Evolutionary conservation across 2,888 invertebrate species (phyloP), one percentile per base, ranked within the genome.

Genomic region (Drosophila melanosoma): DNA sequence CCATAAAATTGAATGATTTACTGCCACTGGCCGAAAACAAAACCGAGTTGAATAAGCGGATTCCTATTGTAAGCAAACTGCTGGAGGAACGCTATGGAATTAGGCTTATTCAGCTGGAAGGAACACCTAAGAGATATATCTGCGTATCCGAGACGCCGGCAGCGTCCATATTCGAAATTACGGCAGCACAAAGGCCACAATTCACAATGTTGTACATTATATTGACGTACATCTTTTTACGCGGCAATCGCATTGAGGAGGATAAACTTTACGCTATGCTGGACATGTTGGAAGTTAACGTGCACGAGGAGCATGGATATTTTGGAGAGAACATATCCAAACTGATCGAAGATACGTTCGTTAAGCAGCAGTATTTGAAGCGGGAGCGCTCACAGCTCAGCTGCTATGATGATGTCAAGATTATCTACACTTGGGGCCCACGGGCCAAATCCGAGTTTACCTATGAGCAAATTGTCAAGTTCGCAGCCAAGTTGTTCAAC

Each of bases 211-310:
- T 87, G 8, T 73, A 42, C 56, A 80, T 90, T 10, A 48, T 83
- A n/a, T 73, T 87, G 3, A 69, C 66, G 10, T 87, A 88, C 35
- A 80, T 90, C 23, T 90, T 90, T 10, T 32, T 87, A 59, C 83
- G 89, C 1, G 66, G 71, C 15, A 78, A 73, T 53, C 70, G 73
- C 7, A 42, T 83, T 12, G 82, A 88, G 38, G 87, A 90, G 35
- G 49, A 54, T 0, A 88, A 88, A 20, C 74, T 87, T 0, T 73
- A 70, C 12, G 38, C 15, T 0, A 63, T 82, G 72, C 61, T 87
- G 7, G 67, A 62, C 0, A 11, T 32, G 20, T 10, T 90, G 26
- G 56, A 58, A 0, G 51, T 86, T 7, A 35, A 61, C 2, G 63
- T 87, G 11, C 70, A 79, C 20, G 79, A 88, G n/a, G 76, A 81